Percentiles rank a stretch among this genome's conserved stretches.
These are phyloP conservation scores for Zelleria hepariella DNA, from an alignment of 2,888 invertebrate species.

Conservation along the genomic window DNA sequence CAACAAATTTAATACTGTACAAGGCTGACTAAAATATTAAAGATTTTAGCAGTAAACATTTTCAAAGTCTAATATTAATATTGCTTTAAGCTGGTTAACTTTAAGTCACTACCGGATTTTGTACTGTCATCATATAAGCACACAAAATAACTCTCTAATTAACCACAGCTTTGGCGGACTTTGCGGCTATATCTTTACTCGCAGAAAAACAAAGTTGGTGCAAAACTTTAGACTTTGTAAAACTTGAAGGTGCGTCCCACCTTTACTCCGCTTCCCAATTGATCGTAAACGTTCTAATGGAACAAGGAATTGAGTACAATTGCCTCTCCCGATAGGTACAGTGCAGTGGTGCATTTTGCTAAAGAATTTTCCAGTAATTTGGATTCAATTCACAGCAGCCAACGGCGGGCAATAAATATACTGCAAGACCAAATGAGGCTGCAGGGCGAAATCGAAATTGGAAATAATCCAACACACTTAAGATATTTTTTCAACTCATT, in stretches of 20 bases:
- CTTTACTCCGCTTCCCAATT: not conserved
- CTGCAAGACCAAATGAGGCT: constrained; percentile 55
- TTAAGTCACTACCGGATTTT: no score
- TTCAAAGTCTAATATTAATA: no score
- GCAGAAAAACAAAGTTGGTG: not conserved
- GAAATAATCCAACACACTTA: constrained; percentile 55
- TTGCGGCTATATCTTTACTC: not conserved
- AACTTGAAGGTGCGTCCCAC: no score
- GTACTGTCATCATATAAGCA: not conserved
- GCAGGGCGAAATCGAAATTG: constrained; percentile 26
- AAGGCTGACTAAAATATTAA: no score
- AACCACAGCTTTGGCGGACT: not conserved
- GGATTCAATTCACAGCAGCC: constrained; percentile 55
- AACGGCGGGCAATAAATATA: constrained; percentile 54
- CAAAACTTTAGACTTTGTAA: no score
- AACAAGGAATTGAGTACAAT: not conserved
- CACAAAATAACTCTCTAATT: not conserved
- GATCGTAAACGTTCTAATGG: not conserved
- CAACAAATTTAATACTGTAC: no score
- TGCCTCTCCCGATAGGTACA: not conserved
- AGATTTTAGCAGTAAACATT: no score
- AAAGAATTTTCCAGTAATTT: constrained; percentile 50
- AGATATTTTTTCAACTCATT: constrained; percentile 17
- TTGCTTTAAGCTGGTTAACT: no score
- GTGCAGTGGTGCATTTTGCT: constrained; percentile 19